A percentile compares a stretch with the other conserved stretches of the same genome.
These are phyloP conservation scores for Mohoua ochrocephala DNA, from an alignment of 2,113 vertebrate species.

Conservation along the genomic window DNA sequence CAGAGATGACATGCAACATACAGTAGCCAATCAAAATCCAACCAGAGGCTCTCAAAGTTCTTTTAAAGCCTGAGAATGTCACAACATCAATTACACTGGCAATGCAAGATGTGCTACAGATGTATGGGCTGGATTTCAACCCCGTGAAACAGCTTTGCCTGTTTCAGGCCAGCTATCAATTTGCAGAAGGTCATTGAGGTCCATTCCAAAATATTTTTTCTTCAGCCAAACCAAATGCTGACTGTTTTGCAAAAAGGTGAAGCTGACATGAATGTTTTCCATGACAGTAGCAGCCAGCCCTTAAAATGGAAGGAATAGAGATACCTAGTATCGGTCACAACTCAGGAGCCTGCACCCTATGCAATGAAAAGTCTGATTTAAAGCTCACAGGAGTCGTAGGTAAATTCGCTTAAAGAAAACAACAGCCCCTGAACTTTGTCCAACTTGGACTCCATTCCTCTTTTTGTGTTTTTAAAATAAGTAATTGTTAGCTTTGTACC, in stretches of 20 bases:
- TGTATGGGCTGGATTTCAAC: not conserved
- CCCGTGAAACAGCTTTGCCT: not conserved
- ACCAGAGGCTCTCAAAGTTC: not conserved
- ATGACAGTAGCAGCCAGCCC: not conserved
- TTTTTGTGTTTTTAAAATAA: not conserved
- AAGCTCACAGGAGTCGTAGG: not conserved
- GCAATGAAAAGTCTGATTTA: not conserved
- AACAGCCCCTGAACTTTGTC: not conserved
- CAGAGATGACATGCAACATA: rapidly evolving
- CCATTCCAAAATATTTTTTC: conserved; percentile 28
- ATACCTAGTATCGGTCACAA: not conserved
- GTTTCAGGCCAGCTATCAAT: conserved; percentile 1
- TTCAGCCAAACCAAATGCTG: conserved; percentile 27
- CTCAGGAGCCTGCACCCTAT: not conserved
- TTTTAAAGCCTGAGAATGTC: not conserved
- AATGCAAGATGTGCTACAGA: not conserved
- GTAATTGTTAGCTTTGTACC: not conserved
- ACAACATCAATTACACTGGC: not conserved
- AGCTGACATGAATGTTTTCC: conserved; percentile 11
- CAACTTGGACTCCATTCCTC: not conserved
- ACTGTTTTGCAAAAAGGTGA: conserved; percentile 39
- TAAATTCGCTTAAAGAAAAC: not conserved
- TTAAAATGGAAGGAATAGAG: not conserved
- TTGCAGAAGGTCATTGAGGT: conserved; percentile 30
- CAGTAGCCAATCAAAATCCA: rapidly evolving